phyloP scores from a whole-genome alignment of 2,888 invertebrate species.

The Andrena minutula region DNA sequence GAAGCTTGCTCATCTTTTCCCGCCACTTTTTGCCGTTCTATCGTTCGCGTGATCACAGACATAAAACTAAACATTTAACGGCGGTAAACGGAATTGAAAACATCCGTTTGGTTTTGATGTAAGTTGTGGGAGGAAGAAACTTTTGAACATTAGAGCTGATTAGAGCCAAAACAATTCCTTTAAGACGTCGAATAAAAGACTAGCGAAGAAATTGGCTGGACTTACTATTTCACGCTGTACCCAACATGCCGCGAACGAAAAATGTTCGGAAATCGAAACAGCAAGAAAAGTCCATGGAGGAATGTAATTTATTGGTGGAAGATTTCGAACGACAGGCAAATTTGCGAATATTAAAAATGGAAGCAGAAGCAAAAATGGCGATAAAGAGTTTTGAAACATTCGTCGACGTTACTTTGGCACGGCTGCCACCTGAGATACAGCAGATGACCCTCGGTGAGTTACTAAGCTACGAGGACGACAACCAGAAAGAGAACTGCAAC shows the following conservation, averaged over 20 bases:
- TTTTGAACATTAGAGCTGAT: neutral
- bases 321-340: slow-evolving; percentile 75
- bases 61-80: slow-evolving; percentile 46
- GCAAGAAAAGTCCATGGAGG: slow-evolving; percentile 56
- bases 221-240: neutral
- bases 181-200: neutral
- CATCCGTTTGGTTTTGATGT: neutral
- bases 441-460: slow-evolving; percentile 74
- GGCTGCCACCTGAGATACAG: slow-evolving; percentile 72
- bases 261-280: slow-evolving; percentile 67
- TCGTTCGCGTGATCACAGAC: neutral
- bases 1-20: neutral
- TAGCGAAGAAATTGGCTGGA: neutral
- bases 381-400: slow-evolving; percentile 67
- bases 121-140: neutral
- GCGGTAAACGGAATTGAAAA: slow-evolving; percentile 42
- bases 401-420: slow-evolving; percentile 65
- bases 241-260: slow-evolving; percentile 80
- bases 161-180: neutral
- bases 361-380: slow-evolving; percentile 68
- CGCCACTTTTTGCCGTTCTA: slow-evolving; percentile 4
- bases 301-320: slow-evolving; percentile 69
- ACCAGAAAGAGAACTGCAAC: slow-evolving; percentile 66
- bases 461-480: slow-evolving; percentile 23
- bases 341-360: slow-evolving; percentile 67